Percentiles rank a stretch among this genome's conserved stretches.
These are phyloP conservation scores for Apoderus coryli DNA, from an alignment of 2,888 invertebrate genomes.

Conservation along the genomic window DNA sequence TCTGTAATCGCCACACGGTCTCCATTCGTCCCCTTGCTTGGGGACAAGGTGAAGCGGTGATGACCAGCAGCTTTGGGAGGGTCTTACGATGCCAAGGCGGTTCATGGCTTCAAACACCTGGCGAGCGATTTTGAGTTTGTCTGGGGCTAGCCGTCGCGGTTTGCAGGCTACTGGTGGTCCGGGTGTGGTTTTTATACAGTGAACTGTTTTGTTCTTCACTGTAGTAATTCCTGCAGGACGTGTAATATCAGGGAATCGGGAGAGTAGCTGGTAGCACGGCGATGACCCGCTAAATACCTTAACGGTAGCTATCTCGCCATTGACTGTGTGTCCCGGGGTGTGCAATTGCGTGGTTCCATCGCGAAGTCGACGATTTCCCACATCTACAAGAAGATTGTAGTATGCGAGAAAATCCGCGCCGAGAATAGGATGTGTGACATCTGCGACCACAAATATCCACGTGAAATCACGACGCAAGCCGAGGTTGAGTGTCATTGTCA, in stretches of 20 bases:
- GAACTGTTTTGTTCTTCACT: neutral
- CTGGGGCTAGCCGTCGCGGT: conserved; percentile 12
- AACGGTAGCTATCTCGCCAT: neutral
- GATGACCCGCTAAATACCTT: neutral
- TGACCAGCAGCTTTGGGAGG: conserved; percentile 9
- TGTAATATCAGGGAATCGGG: neutral
- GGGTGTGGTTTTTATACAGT: conserved; percentile 3
- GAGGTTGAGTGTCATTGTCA: neutral
- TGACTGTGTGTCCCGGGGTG: neutral
- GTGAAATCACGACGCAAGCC: neutral
- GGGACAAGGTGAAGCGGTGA: conserved; percentile 10
- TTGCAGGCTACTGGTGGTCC: conserved; percentile 6
- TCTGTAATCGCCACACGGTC: conserved; percentile 17
- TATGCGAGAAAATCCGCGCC: neutral
- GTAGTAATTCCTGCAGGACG: neutral
- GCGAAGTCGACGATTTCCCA: neutral
- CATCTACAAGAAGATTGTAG: neutral
- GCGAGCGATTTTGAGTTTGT: conserved; percentile 17
- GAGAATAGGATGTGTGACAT: neutral
- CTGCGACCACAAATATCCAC: neutral
- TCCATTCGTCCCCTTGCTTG: neutral
- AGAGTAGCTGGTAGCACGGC: neutral
- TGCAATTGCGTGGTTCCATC: neutral
- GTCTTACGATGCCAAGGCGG: conserved; percentile 15
- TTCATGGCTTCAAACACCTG: conserved; percentile 20